A percentile compares a stretch with the other conserved stretches of the same genome.
Evolutionary conservation across 2,797 vertebrate genomes (phyloP).

Genomic region (Cirrhinus molitorella): DNA sequence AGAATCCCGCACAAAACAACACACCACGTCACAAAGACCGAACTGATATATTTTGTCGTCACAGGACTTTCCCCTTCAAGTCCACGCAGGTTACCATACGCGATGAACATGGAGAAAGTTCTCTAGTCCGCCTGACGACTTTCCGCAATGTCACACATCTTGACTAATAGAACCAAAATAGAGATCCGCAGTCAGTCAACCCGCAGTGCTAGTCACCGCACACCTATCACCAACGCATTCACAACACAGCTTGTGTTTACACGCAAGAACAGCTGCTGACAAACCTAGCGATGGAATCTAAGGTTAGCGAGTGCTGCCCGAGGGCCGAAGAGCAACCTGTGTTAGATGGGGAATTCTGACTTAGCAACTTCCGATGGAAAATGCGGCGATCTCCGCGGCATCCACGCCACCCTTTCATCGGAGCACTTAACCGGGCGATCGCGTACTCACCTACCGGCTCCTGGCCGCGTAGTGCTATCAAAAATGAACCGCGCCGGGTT

Average conservation of each 20-base stretch:
- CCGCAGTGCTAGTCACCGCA: neutral
- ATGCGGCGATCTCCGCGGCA: neutral
- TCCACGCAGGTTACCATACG: neutral
- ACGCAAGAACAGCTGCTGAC: neutral
- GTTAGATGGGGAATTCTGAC: neutral
- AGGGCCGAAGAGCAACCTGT: conserved; percentile 31
- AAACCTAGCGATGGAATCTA: neutral
- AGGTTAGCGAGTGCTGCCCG: neutral
- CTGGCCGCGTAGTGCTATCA: neutral
- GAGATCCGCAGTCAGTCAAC: neutral
- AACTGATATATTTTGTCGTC: neutral
- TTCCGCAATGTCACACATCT: conserved; percentile 72
- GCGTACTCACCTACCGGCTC: conserved; percentile 29
- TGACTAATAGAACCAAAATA: conserved; percentile 9
- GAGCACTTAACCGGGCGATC: neutral
- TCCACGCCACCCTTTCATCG: neutral
- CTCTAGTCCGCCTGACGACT: conserved; percentile 66
- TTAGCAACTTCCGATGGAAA: conserved; percentile 31
- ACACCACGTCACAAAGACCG: neutral
- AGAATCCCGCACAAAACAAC: neutral
- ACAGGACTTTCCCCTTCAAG: neutral
- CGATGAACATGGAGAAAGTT: conserved; percentile 57
- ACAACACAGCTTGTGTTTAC: neutral
- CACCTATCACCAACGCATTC: neutral
- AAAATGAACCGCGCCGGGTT: neutral